Evolutionary conservation across 2,113 vertebrate genomes (phyloP).

Genomic region (Micromys minutus): DNA sequence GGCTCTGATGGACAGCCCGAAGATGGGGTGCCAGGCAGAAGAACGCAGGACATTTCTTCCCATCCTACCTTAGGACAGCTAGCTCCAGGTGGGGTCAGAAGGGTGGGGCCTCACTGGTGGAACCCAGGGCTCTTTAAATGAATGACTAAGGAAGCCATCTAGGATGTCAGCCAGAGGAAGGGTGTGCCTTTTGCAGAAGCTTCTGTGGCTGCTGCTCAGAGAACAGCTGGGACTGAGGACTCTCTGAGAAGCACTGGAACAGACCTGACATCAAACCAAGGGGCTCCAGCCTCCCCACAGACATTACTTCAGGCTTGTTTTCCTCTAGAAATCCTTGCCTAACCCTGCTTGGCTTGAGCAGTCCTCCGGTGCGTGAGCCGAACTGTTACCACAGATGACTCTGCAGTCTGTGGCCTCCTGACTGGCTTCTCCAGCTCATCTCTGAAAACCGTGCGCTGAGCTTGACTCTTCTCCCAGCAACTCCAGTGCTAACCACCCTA

Average conservation of each 20-base stretch:
- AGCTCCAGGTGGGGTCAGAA: neutral
- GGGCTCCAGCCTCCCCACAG: neutral
- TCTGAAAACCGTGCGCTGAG: neutral
- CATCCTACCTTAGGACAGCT: rapidly evolving
- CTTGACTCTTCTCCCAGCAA: neutral
- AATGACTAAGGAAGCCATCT: rapidly evolving
- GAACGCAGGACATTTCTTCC: rapidly evolving
- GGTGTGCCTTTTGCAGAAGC: rapidly evolving
- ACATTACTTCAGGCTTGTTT: neutral
- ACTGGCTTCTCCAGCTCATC: neutral
- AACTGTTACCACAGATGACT: rapidly evolving
- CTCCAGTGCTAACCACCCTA: too few relatives aligned
- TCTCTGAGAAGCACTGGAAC: rapidly evolving
- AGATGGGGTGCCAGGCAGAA: rapidly evolving
- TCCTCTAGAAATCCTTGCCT: neutral
- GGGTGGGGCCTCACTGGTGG: neutral
- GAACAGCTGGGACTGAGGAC: rapidly evolving
- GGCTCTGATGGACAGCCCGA: rapidly evolving
- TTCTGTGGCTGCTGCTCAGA: neutral
- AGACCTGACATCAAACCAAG: rapidly evolving
- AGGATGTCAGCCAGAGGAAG: rapidly evolving
- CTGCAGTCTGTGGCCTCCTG: too few relatives aligned
- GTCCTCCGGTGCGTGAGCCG: rapidly evolving
- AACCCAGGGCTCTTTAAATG: rapidly evolving
- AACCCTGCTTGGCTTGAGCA: rapidly evolving